These are phyloP conservation scores for Myiozetetes cayanensis DNA, from an alignment of 2,113 vertebrate species.

Conservation along the genomic window DNA sequence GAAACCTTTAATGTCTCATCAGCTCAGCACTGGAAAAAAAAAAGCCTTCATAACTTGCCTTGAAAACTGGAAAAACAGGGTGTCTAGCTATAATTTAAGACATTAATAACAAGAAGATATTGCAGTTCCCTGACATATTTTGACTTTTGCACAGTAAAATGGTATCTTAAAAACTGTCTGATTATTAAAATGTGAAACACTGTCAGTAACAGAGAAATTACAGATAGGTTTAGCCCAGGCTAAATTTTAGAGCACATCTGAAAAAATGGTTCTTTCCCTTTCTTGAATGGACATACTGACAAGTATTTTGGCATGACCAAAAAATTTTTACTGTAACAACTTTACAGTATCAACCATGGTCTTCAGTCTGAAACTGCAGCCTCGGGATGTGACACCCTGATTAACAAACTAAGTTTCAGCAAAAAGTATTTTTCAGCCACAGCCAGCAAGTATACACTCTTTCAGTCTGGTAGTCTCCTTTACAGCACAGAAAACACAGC, in stretches of 20 bases:
- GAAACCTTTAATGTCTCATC: conserved; percentile 69
- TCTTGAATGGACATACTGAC: background rate
- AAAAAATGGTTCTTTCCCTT: background rate
- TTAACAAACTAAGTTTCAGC: background rate
- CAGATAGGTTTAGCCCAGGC: background rate
- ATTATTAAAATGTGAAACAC: background rate
- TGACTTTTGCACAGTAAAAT: conserved; percentile 4
- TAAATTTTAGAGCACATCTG: background rate
- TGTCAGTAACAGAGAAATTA: background rate
- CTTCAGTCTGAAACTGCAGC: background rate
- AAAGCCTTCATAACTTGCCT: conserved; percentile 45
- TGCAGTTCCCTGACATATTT: conserved; percentile 58
- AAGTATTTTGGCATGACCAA: background rate
- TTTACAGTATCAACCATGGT: background rate
- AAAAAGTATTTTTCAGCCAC: background rate
- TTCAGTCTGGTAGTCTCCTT: background rate
- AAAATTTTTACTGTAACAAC: background rate
- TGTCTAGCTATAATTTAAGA: conserved; percentile 63
- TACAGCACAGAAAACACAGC: background rate
- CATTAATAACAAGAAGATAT: conserved; percentile 56
- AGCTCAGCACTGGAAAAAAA: conserved; percentile 11
- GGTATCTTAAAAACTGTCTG: background rate
- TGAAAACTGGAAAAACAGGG: conserved; percentile 78
- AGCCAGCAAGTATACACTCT: background rate
- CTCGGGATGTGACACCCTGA: background rate